phyloP scores from a whole-genome alignment of 2,888 invertebrate species.

The Thumatha senex region DNA sequence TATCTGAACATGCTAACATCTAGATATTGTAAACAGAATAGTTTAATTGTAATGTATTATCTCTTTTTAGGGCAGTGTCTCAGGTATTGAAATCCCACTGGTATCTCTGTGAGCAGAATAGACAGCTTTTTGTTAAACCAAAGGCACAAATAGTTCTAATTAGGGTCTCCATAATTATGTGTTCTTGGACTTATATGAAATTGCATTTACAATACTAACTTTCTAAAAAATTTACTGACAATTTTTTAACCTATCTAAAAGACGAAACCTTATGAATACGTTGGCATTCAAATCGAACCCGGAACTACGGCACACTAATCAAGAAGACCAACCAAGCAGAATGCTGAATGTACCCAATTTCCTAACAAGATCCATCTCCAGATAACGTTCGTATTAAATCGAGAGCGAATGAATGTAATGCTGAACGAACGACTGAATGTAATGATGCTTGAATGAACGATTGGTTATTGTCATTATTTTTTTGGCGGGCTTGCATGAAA shows the following conservation, averaged over 20 bases:
- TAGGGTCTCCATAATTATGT: too few species aligned
- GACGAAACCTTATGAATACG: slow-evolving; percentile 15
- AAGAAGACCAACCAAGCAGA: slow-evolving; percentile 52
- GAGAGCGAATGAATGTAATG: slow-evolving; percentile 53
- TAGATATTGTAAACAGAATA: too few species aligned
- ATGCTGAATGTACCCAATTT: slow-evolving; percentile 70
- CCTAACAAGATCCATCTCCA: slow-evolving; percentile 64
- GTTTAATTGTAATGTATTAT: too few species aligned
- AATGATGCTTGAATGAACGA: slow-evolving; percentile 66
- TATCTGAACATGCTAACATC: too few species aligned
- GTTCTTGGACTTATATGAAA: too few species aligned
- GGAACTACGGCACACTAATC: slow-evolving; percentile 53
- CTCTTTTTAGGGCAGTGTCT: too few species aligned
- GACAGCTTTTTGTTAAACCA: too few species aligned
- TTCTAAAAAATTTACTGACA: too few species aligned
- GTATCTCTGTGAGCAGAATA: too few species aligned
- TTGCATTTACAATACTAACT: too few species aligned
- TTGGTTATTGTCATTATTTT: slow-evolving; percentile 20
- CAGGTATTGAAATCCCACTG: too few species aligned
- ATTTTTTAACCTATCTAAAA: slow-evolving; percentile 1
- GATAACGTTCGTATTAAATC: slow-evolving; percentile 50
- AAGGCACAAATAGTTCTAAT: too few species aligned
- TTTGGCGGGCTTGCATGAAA: slow-evolving; percentile 7
- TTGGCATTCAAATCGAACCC: slow-evolving; percentile 26
- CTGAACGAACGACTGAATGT: slow-evolving; percentile 12